A percentile compares a stretch with the other conserved stretches of the same genome.
These are phyloP conservation scores for Bradysia coprophila DNA, from an alignment of 1,140 invertebrate species.

Conservation along the genomic window DNA sequence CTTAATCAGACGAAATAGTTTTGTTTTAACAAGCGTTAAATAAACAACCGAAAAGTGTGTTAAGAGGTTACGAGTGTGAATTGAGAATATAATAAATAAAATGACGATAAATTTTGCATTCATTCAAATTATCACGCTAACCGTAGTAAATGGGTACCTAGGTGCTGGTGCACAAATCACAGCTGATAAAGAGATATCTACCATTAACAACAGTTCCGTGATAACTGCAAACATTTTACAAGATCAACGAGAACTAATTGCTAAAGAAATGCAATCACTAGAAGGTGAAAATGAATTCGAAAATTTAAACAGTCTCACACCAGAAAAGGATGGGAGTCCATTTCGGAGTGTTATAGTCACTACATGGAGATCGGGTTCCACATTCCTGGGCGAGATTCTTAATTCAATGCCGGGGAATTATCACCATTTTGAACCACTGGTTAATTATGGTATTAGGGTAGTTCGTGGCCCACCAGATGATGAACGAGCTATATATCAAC, in stretches of 20 bases:
- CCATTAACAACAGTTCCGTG: constrained; percentile 20
- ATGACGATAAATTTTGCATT: too few species aligned
- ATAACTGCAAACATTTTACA: constrained; percentile 34
- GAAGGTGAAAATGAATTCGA: constrained; percentile 33
- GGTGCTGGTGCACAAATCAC: too few species aligned
- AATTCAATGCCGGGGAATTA: constrained; percentile 68
- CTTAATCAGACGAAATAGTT: too few species aligned
- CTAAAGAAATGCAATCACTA: constrained; percentile 37
- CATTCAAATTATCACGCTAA: too few species aligned
- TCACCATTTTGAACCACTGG: constrained; percentile 75
- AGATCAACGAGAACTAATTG: constrained; percentile 30
- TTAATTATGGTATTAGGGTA: constrained; percentile 63
- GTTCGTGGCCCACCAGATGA: constrained; percentile 47
- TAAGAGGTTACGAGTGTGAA: too few species aligned
- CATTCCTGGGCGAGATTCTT: constrained; percentile 67
- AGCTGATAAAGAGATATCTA: too few species aligned
- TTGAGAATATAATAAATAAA: too few species aligned
- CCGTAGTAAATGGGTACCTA: too few species aligned
- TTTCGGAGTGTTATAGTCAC: constrained; percentile 56
- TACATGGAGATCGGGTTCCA: constrained; percentile 75
- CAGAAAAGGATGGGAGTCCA: constrained; percentile 45
- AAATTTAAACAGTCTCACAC: constrained; percentile 40
- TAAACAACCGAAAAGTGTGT: too few species aligned
- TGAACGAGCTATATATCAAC: constrained; percentile 36
- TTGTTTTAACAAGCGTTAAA: too few species aligned